These are phyloP conservation scores for Macrotis lagotis DNA, from an alignment of 2,113 vertebrate genomes.

Conservation along the genomic window DNA sequence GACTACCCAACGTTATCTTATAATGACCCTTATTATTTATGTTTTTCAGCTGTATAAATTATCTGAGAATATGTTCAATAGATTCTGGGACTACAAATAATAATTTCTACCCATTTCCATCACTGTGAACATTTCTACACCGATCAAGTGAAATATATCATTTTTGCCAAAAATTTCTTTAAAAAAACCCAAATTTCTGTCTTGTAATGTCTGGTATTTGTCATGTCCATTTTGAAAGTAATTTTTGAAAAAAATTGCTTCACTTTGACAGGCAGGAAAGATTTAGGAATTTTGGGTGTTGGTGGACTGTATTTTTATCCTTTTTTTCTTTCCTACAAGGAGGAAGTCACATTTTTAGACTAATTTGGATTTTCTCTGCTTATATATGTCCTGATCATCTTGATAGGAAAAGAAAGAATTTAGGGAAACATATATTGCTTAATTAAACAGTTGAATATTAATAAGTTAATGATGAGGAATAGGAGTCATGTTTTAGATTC, in stretches of 20 bases:
- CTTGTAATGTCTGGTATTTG: not conserved
- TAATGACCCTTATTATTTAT: not conserved
- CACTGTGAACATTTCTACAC: not conserved
- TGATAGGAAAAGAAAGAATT: slow-evolving; percentile 46
- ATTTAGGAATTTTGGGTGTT: not conserved
- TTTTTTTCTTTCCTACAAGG: slow-evolving; percentile 11
- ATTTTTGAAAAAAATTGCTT: slow-evolving; percentile 7
- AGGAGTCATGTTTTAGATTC: not conserved
- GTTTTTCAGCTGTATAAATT: not conserved
- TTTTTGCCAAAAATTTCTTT: slow-evolving; percentile 27
- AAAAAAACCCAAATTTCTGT: not conserved
- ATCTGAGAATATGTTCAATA: not conserved
- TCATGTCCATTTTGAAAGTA: not conserved
- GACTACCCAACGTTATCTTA: not conserved
- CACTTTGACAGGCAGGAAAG: not conserved
- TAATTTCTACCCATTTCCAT: not conserved
- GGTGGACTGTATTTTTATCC: not conserved
- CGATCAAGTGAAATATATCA: not conserved
- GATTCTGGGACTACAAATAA: slow-evolving; percentile 4
- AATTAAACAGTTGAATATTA: slow-evolving; percentile 28
- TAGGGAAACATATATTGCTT: slow-evolving; percentile 44
- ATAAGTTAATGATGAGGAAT: slow-evolving; percentile 6
- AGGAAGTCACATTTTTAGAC: slow-evolving; percentile 31
- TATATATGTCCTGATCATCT: slow-evolving; percentile 37
- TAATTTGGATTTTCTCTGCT: slow-evolving; percentile 36